These are phyloP conservation scores for Orthosia gothica DNA, from an alignment of 2,888 invertebrate genomes.

Conservation along the genomic window DNA sequence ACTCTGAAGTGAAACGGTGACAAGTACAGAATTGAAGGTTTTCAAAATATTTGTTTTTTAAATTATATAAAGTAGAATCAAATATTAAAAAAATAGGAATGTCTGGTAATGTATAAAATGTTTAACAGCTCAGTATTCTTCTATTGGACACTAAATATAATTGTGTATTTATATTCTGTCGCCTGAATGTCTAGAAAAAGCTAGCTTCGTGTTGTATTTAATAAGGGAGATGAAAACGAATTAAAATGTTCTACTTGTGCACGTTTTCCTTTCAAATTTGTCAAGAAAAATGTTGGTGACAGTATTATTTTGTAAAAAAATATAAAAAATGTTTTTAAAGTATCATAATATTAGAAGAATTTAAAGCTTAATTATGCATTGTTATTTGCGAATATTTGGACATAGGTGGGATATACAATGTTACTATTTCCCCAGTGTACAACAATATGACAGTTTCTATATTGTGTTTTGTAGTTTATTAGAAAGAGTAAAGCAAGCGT, in stretches of 20 bases:
- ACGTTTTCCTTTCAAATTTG: slow-evolving; percentile 42
- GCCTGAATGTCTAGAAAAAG: slow-evolving; percentile 82
- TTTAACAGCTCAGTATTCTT: slow-evolving; percentile 50
- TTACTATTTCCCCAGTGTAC: not conserved
- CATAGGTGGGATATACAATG: not conserved
- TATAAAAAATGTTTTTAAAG: slow-evolving; percentile 43
- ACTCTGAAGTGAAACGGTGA: not conserved
- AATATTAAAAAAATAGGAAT: slow-evolving; percentile 9
- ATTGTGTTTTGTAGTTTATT: not conserved
- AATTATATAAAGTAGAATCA: slow-evolving; percentile 7
- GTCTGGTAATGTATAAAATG: slow-evolving; percentile 13
- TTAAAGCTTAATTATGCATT: slow-evolving; percentile 45
- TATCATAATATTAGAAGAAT: slow-evolving; percentile 37
- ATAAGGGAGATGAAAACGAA: slow-evolving; percentile 57
- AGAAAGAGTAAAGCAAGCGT: not conserved
- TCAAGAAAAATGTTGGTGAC: slow-evolving; percentile 55
- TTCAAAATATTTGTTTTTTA: slow-evolving; percentile 4
- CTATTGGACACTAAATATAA: slow-evolving; percentile 53
- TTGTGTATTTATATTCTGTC: slow-evolving; percentile 70
- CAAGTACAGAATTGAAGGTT: slow-evolving; percentile 26
- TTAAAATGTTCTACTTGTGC: slow-evolving; percentile 44
- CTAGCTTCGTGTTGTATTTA: slow-evolving; percentile 79
- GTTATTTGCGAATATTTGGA: not conserved
- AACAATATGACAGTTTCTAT: not conserved
- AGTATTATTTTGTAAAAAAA: slow-evolving; percentile 65